phyloP scores from a whole-genome alignment of 37 sponge, comb jelly and placozoan genomes.

The Oopsacas minuta region DNA sequence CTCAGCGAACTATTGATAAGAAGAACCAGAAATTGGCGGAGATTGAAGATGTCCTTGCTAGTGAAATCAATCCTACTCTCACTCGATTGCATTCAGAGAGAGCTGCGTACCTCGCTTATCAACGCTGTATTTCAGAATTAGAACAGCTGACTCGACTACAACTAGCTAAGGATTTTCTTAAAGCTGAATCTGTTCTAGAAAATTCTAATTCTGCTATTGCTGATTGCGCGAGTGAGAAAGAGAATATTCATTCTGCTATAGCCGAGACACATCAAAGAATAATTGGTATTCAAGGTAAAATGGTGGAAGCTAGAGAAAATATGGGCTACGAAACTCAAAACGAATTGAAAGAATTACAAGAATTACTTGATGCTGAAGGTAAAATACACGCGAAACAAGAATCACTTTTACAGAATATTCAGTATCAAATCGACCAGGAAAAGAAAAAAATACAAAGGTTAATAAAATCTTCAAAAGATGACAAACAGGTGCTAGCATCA shows the following conservation, averaged over 20 bases:
- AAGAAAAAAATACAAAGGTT: neutral
- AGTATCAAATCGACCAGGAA: neutral
- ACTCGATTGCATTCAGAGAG: conserved; percentile 49
- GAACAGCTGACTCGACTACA: conserved; percentile 66
- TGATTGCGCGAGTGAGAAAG: neutral
- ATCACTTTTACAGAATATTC: neutral
- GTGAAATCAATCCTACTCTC: neutral
- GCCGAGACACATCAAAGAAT: neutral
- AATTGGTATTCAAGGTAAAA: conserved; percentile 2
- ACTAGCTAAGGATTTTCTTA: conserved; percentile 63
- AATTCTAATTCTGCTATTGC: neutral
- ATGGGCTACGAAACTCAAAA: conserved; percentile 24
- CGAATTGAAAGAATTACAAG: conserved; percentile 33
- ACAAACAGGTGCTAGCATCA: conserved; percentile 24
- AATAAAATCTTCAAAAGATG: conserved; percentile 20
- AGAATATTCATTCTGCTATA: neutral
- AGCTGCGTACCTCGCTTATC: conserved; percentile 87
- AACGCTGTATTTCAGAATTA: conserved; percentile 71
- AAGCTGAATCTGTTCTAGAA: conserved; percentile 42
- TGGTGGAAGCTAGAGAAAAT: conserved; percentile 37
- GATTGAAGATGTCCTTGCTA: conserved; percentile 54
- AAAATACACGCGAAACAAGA: neutral
- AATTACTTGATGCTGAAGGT: neutral
- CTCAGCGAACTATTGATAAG: conserved; percentile 92
- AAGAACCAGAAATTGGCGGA: conserved; percentile 87